phyloP scores from a whole-genome alignment of 1,140 invertebrate species.

The Drosophila mojavensis region DNA sequence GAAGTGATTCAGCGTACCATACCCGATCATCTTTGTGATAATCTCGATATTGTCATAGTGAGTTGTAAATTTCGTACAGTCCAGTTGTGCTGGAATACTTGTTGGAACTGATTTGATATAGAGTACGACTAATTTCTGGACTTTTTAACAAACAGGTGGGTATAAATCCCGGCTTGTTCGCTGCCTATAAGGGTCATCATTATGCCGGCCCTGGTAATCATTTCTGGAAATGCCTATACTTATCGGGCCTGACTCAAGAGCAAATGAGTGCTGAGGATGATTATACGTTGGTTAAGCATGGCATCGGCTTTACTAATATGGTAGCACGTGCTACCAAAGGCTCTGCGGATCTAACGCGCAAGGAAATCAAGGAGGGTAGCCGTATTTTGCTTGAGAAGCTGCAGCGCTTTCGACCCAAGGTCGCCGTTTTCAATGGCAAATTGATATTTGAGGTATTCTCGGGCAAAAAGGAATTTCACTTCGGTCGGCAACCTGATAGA shows the following conservation, averaged over 20 bases:
- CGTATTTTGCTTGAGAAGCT: constrained; percentile 96
- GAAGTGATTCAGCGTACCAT: constrained; percentile 96
- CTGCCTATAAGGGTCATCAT: constrained; percentile 98
- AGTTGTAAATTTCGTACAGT: constrained; percentile 86
- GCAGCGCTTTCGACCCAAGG: constrained; percentile 96
- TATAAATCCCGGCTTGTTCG: constrained; percentile 98
- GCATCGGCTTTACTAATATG: constrained; percentile 99
- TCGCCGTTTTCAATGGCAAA: constrained; percentile 99
- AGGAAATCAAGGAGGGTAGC: constrained; percentile 98
- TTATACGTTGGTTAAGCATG: constrained; percentile 95
- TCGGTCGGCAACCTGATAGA: constrained; percentile 96
- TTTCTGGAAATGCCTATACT: constrained; percentile 99
- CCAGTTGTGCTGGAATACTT: background rate
- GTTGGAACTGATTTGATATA: too few species aligned
- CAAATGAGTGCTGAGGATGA: constrained; percentile 98
- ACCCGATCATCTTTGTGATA: constrained; percentile 95
- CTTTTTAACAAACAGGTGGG: constrained; percentile 90
- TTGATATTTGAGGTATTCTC: constrained; percentile 98
- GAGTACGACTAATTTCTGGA: background rate
- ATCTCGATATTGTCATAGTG: constrained; percentile 99
- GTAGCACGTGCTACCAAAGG: constrained; percentile 97
- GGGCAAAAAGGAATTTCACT: constrained; percentile 98
- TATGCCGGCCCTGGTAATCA: constrained; percentile 99
- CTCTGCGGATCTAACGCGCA: constrained; percentile 96
- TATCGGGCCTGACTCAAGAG: constrained; percentile 96